phyloP scores from a whole-genome alignment of 2,113 vertebrate species.

The Poeciliopsis turrubarensis region DNA sequence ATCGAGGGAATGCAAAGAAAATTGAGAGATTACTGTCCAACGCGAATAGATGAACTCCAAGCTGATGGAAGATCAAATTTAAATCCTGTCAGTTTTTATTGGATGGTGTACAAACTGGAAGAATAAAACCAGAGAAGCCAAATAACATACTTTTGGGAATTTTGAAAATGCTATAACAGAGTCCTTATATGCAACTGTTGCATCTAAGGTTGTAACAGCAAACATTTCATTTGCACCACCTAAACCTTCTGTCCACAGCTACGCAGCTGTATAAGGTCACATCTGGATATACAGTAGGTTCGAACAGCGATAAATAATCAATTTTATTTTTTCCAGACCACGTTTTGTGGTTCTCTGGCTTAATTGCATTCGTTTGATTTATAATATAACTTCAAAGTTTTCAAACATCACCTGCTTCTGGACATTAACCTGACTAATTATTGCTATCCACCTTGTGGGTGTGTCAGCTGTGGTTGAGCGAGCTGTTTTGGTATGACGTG shows the following conservation, averaged over 20 bases:
- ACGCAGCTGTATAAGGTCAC: no score
- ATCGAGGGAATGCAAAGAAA: conserved; percentile 11
- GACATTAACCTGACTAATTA: not conserved
- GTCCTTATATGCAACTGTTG: not conserved
- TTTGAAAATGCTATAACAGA: not conserved
- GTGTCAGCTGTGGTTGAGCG: no score
- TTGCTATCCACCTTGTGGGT: no score
- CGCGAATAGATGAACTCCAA: not conserved
- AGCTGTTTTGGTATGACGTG: no score
- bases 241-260: no score
- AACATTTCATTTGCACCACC: no score
- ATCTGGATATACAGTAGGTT: no score
- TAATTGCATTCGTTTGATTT: no score
- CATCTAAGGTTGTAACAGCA: not conserved
- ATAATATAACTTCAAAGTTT: no score
- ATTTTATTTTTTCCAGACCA: no score
- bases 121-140: not conserved
- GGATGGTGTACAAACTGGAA: not conserved
- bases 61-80: conserved; percentile 6
- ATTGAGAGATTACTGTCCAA: conserved; percentile 16
- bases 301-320: no score
- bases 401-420: not conserved
- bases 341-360: no score
- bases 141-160: not conserved
- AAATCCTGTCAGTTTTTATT: not conserved